Evolutionary conservation across 2,797 vertebrate genomes (phyloP).

Genomic region (Catamblyrhynchus diadema): DNA sequence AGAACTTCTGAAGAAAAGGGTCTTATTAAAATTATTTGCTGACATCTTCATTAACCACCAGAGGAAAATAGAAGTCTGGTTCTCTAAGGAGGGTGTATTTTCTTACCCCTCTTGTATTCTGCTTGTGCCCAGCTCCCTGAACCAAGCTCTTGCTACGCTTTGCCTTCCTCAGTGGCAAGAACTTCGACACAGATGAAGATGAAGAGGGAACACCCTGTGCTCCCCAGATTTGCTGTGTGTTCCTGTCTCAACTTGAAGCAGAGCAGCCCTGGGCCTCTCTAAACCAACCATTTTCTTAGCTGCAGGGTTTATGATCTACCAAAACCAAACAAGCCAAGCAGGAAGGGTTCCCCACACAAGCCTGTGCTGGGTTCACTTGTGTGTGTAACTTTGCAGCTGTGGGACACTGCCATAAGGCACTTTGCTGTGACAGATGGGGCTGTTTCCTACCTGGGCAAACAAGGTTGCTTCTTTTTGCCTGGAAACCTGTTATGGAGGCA

Average conservation of each 20-base stretch:
- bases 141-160: not conserved
- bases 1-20: not conserved
- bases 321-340: not conserved
- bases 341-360: not conserved
- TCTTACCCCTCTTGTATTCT: not conserved
- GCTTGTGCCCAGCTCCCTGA: not conserved
- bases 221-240: not conserved
- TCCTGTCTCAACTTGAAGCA: not conserved
- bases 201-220: rapidly evolving
- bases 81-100: not conserved
- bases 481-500: not conserved
- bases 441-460: not conserved
- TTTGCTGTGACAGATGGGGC: not conserved
- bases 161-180: not conserved
- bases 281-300: not conserved
- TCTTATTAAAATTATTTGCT: not conserved
- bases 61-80: not conserved
- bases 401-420: not conserved
- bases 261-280: not conserved
- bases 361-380: not conserved
- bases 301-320: slow-evolving; percentile 14
- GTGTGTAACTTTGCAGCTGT: not conserved
- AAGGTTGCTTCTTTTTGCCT: not conserved
- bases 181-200: not conserved
- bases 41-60: not conserved